A percentile compares a stretch with the other conserved stretches of the same genome.
Conservation (phyloP, 1,140 invertebrate genomes). For the Apis laboriosa region DNA sequence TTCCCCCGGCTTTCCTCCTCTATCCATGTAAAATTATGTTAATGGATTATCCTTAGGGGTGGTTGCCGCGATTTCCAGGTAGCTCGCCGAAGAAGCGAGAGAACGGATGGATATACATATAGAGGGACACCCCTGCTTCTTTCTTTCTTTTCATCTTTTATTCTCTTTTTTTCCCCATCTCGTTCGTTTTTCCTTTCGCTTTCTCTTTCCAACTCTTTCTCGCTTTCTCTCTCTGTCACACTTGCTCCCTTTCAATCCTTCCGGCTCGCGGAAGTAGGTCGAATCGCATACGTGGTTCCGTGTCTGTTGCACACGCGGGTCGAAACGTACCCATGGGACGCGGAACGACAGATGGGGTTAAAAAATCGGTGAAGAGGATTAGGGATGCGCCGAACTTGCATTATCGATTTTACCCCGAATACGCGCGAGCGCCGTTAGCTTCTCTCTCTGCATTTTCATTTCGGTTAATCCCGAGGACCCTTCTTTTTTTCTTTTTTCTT, state of each 20-base stretch:
- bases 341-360: slow-evolving; percentile 80
- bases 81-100: slow-evolving; percentile 30
- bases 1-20: slow-evolving; percentile 52
- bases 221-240: slow-evolving; percentile 5
- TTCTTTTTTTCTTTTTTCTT: slow-evolving; percentile 44
- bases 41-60: slow-evolving; percentile 80
- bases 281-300: slow-evolving; percentile 39
- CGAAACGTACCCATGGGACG: slow-evolving; percentile 48
- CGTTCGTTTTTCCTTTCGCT: slow-evolving; percentile 5
- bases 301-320: slow-evolving; percentile 22
- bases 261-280: slow-evolving; percentile 67
- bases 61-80: slow-evolving; percentile 65
- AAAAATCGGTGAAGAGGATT: slow-evolving; percentile 81
- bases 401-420: slow-evolving; percentile 73
- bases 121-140: slow-evolving; percentile 45
- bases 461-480: slow-evolving; percentile 71
- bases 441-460: slow-evolving; percentile 76
- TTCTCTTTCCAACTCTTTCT: not conserved
- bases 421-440: slow-evolving; percentile 55
- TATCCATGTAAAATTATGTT: slow-evolving; percentile 82
- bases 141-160: slow-evolving; percentile 32
- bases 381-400: slow-evolving; percentile 78
- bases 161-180: not conserved
- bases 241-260: slow-evolving; percentile 59
- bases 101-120: not conserved